Conservation (phyloP, 2,888 invertebrate species). For the Leptinotarsa tumamoca region DNA sequence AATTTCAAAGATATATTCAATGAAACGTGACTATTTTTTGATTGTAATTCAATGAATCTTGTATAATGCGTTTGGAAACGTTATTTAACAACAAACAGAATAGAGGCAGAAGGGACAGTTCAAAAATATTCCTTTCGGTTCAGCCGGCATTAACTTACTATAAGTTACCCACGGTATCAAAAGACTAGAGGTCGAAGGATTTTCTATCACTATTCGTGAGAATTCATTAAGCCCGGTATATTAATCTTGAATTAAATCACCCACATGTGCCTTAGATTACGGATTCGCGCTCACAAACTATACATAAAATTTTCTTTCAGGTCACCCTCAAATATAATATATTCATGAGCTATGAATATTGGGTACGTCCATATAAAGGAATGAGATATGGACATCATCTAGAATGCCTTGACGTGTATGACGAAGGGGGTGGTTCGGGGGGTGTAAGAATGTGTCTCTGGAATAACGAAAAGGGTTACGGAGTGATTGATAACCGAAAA, state of each 20-base stretch:
- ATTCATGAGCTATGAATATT: constrained; percentile 53
- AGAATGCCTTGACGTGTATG: constrained; percentile 47
- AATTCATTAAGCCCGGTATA: constrained; percentile 45
- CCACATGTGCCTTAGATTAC: constrained; percentile 44
- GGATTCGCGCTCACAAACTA: constrained; percentile 42
- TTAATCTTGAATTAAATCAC: constrained; percentile 49
- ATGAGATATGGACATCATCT: constrained; percentile 54
- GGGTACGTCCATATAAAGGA: constrained; percentile 51
- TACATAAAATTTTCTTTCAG: constrained; percentile 48
- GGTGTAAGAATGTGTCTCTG: constrained; percentile 49
- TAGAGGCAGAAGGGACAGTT: too few relatives aligned
- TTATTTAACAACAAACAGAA: too few relatives aligned
- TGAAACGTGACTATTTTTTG: too few relatives aligned
- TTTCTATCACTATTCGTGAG: constrained; percentile 27
- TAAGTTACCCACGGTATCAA: neutral
- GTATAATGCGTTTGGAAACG: too few relatives aligned
- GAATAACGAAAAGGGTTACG: constrained; percentile 50
- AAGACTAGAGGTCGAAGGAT: constrained; percentile 31
- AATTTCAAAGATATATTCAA: too few relatives aligned
- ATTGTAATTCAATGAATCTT: too few relatives aligned
- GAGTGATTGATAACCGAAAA: constrained; percentile 52
- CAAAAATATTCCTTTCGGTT: too few relatives aligned
- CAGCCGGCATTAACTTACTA: neutral
- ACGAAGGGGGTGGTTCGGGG: constrained; percentile 27
- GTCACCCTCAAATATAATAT: constrained; percentile 46